Percentiles rank a stretch among this genome's conserved stretches.
These are phyloP conservation scores for Chaetodon trifascialis DNA, from an alignment of 2,113 vertebrate species.

Conservation along the genomic window DNA sequence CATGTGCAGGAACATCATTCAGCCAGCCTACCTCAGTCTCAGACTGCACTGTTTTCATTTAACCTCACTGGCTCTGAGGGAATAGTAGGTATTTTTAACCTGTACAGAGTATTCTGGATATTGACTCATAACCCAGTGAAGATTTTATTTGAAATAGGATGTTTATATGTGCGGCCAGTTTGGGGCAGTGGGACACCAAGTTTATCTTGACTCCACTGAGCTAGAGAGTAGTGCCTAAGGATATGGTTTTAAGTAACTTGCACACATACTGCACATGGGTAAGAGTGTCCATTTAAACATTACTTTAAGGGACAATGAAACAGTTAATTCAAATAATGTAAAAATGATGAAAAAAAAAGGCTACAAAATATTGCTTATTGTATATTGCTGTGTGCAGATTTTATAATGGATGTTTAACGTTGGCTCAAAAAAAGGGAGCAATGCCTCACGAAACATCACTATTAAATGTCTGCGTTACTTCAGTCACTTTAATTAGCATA, in stretches of 20 bases:
- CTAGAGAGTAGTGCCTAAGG: background rate
- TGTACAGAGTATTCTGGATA: slow-evolving; percentile 3
- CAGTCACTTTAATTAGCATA: background rate
- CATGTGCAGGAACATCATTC: slow-evolving; percentile 12
- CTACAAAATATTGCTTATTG: too few species aligned
- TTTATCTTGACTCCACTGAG: background rate
- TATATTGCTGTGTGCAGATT: background rate
- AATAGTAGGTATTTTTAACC: background rate
- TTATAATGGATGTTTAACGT: background rate
- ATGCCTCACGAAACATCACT: too few species aligned
- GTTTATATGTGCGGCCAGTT: slow-evolving; percentile 13
- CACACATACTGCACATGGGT: background rate
- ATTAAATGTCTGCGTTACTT: background rate
- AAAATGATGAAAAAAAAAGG: too few species aligned
- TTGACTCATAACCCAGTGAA: slow-evolving; percentile 25
- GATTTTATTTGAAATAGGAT: slow-evolving; percentile 30
- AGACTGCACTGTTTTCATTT: slow-evolving; percentile 3
- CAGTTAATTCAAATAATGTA: too few species aligned
- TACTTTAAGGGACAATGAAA: background rate
- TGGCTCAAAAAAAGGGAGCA: background rate
- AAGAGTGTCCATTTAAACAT: background rate
- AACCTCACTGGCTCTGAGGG: slow-evolving; percentile 15
- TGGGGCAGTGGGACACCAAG: background rate
- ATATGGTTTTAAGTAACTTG: background rate
- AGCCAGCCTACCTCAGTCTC: background rate